These are phyloP conservation scores for Dinothrombium tinctorium DNA, from an alignment of 1,140 invertebrate species.

Conservation along the genomic window DNA sequence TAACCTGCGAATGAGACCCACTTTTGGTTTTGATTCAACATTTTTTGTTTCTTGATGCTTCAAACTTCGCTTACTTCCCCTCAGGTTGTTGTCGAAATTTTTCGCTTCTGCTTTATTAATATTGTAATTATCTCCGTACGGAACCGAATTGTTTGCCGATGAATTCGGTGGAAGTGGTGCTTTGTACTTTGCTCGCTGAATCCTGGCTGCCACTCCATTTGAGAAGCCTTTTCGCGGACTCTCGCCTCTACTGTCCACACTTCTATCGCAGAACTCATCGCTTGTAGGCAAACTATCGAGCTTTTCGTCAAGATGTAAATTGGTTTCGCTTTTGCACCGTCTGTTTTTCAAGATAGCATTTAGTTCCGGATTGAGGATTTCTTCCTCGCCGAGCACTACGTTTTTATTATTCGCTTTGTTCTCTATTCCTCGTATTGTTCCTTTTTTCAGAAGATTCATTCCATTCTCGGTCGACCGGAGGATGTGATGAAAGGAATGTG, in stretches of 20 bases:
- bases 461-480: slow-evolving; percentile 26
- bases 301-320: background rate
- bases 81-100: background rate
- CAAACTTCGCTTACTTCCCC: background rate
- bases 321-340: slow-evolving; percentile 7
- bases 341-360: slow-evolving; percentile 1
- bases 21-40: background rate
- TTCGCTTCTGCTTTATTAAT: background rate
- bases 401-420: background rate
- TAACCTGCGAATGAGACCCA: background rate
- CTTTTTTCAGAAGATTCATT: slow-evolving; percentile 9
- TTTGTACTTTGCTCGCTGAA: slow-evolving; percentile 4
- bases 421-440: slow-evolving; percentile 9
- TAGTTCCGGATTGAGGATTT: background rate
- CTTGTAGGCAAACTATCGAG: background rate
- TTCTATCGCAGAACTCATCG: background rate
- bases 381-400: background rate
- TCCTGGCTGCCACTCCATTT: slow-evolving; percentile 5
- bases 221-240: background rate
- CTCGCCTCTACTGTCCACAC: background rate
- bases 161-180: slow-evolving; percentile 1
- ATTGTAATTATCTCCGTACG: background rate
- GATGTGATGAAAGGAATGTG: slow-evolving; percentile 12
- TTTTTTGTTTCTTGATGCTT: background rate
- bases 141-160: background rate